Base-by-base conservation (phyloP, 2,797 vertebrate genomes). In the Anableps anableps region DNA sequence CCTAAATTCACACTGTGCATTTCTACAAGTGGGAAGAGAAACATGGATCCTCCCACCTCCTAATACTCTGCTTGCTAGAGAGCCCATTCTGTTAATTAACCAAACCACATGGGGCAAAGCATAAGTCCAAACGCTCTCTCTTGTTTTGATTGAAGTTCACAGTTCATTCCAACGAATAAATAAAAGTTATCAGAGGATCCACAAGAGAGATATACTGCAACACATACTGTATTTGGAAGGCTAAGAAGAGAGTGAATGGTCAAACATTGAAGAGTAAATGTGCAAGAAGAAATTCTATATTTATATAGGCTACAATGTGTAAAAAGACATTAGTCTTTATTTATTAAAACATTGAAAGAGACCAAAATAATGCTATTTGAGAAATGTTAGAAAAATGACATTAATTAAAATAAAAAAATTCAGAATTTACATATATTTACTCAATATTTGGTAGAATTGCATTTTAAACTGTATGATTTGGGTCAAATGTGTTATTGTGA, bases 51-150 rank as follows among this genome's bases (percentile, higher is more conserved):
- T 88, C 88, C 86, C 85, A 83, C 85, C 82, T 85, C 83, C 82
- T 90, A 85, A 90, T 88, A 77, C 86, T 87, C 70, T 70, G 70
- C 88, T 89, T 88, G 58, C 84, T 84, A n/a, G 77, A 85, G 82
- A 91, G 80, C 84, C 83, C 83, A 79, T 91, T 89, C 86, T 88
- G 87, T 93, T 94, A 93, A 93, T 92, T 92, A 93, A 84, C 82
- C 80, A 87, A 87, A 85, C 86, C 92, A 89, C 91, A 88, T 77
- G 87, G 89, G 88, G 85, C 92, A 88, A 91, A 93, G 89, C 83
- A 92, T 72, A 93, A 87, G 88, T 85, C 89, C 86, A 91, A 91
- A 90, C 84, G 80, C 83, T 86, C 84, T 79, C 70, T 82, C 75
- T 82, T 90, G 88, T 90, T 91, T 91, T 91, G 87, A 88, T 91